A percentile compares a stretch with the other conserved stretches of the same genome.
phyloP scores from a whole-genome alignment of 2,797 vertebrate genomes.

The Phoeniculus purpureus region DNA sequence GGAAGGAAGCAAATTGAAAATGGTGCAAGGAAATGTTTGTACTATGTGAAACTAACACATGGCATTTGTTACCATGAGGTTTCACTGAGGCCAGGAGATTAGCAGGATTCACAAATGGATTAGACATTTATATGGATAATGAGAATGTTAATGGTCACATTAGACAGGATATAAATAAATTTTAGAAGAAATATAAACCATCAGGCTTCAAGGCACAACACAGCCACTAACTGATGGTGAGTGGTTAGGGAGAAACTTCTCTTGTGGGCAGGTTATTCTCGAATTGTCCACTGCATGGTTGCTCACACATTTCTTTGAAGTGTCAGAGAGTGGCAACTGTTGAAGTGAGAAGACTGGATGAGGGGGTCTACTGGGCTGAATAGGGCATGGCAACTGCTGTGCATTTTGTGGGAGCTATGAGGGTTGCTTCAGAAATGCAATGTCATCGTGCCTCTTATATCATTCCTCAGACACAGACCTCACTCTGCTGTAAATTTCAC shows the following conservation, averaged over 20 bases:
- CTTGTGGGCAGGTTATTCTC: slow-evolving; percentile 40
- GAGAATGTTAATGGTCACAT: slow-evolving; percentile 53
- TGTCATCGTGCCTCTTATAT: background rate
- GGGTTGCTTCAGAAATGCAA: background rate
- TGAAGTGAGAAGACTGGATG: slow-evolving; percentile 25
- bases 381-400: background rate
- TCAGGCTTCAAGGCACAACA: slow-evolving; percentile 52
- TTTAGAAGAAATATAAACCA: slow-evolving; percentile 52
- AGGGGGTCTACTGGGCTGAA: background rate
- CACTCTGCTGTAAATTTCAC: background rate
- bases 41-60: slow-evolving; percentile 54
- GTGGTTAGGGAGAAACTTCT: slow-evolving; percentile 50
- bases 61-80: slow-evolving; percentile 49
- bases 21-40: slow-evolving; percentile 51
- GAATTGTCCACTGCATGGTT: slow-evolving; percentile 40
- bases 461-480: background rate
- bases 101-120: slow-evolving; percentile 63
- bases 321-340: background rate
- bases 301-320: slow-evolving; percentile 51
- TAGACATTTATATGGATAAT: slow-evolving; percentile 60
- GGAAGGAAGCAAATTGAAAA: slow-evolving; percentile 43
- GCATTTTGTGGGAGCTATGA: background rate
- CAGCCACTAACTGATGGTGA: slow-evolving; percentile 2
- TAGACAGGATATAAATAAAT: slow-evolving; percentile 63
- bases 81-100: slow-evolving; percentile 59